Evolutionary conservation across 2,797 vertebrate genomes (phyloP).

Genomic region (Sandelia bainsii): DNA sequence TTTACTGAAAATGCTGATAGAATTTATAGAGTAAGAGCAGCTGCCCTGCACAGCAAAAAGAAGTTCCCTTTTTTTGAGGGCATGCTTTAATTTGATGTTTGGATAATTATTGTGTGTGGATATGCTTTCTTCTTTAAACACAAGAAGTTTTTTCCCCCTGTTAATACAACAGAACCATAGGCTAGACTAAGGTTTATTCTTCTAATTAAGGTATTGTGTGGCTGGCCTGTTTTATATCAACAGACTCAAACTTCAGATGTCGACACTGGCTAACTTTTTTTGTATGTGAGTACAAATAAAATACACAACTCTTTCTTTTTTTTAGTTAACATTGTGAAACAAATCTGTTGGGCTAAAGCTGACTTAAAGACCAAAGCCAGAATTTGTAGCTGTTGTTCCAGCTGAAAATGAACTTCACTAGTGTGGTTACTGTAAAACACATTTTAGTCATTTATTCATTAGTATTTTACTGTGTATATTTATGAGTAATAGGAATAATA

Average conservation of each 20-base stretch:
- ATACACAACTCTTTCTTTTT: background rate
- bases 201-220: conserved; percentile 14
- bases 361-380: background rate
- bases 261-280: background rate
- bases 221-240: background rate
- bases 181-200: conserved; percentile 8
- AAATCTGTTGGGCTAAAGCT: background rate
- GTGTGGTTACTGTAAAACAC: conserved; percentile 1
- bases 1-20: background rate
- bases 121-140: conserved; percentile 42
- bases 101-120: conserved; percentile 39
- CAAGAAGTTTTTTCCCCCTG: background rate
- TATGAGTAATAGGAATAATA: background rate
- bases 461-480: background rate
- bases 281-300: background rate
- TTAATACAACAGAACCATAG: conserved; percentile 15
- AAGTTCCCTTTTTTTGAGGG: conserved; percentile 38
- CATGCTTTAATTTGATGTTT: conserved; percentile 46
- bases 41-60: conserved; percentile 20
- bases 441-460: background rate
- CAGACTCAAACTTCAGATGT: background rate
- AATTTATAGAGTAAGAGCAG: background rate
- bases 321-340: background rate
- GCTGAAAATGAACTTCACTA: background rate
- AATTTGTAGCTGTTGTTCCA: background rate